phyloP scores from a whole-genome alignment of 2,888 invertebrate genomes.

The Drosophila prolongata region DNA sequence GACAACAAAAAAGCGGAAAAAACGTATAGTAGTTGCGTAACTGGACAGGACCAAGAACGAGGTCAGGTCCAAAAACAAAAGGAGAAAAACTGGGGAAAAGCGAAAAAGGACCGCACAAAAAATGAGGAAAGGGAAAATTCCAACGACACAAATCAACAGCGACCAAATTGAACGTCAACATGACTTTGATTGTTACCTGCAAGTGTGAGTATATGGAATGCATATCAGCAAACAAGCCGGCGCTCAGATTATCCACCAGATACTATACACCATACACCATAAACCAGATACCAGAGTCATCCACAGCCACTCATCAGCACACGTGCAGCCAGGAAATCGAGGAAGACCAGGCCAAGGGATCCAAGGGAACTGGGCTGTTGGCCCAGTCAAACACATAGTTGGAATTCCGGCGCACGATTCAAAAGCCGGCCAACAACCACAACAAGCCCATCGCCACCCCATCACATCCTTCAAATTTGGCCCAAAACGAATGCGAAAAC shows the following conservation, averaged over 20 bases:
- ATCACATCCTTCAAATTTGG: constrained; percentile 26
- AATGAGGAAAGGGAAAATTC: constrained; percentile 25
- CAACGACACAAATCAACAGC: constrained; percentile 70
- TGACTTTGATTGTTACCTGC: constrained; percentile 66
- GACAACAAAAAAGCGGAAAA: constrained; percentile 15
- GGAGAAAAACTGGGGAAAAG: constrained; percentile 10
- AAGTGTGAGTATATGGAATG: constrained; percentile 37
- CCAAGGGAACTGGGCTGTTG: constrained; percentile 15
- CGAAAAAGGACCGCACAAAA: constrained; percentile 36
- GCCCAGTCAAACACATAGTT: constrained; percentile 50
- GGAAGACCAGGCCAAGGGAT: constrained; percentile 3
- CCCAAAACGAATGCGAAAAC: constrained; percentile 22
- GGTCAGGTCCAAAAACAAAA: constrained; percentile 32
- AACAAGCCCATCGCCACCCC: constrained; percentile 20
- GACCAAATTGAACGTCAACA: constrained; percentile 74
- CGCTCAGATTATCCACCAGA: constrained; percentile 22
- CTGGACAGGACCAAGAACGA: constrained; percentile 45
- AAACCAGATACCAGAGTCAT: constrained; percentile 13
- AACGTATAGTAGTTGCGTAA: constrained; percentile 59
- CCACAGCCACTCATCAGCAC: constrained; percentile 32
- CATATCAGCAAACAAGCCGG: constrained; percentile 39
- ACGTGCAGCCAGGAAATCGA: constrained; percentile 2
- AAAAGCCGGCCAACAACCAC: constrained; percentile 43
- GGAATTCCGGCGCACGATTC: constrained; percentile 46
- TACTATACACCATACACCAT: constrained; percentile 7